Evolutionary conservation across 1,140 invertebrate genomes (phyloP), one percentile per base, ranked within the genome.

Genomic region (Pseudomyrmex concolor): DNA sequence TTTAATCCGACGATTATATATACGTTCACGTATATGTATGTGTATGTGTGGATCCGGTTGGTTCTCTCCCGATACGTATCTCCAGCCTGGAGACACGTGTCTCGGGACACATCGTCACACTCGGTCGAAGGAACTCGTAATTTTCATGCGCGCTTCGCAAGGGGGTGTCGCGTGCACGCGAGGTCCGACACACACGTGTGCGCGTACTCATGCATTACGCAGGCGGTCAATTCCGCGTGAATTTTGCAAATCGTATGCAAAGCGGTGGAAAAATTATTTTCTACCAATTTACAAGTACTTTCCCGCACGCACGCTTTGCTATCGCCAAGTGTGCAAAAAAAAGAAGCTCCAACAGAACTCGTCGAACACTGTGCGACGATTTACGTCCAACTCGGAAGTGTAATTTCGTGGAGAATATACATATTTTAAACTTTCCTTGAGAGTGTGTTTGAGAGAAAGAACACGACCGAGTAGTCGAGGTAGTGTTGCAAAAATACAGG

Each of bases 1-100:
- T 84, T 84, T 62, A 84, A 84, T 80, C 82, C 54, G 13, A 48
- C 54, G 48, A 84, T 84, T 84, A 84, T 34, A 34, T 34, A 34
- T 34, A 34, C 5, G 34, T 34, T 34, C 5, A 34, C 34, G 0
- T 34, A 25, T 4, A 25, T 34, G 5, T 34, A 0, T 34, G 34
- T 34, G 34, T 34, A 5, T 34, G 34, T 63, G 17, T 51, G 25
- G 17, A 66, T 51, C 54, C 72, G 67, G 64, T 62, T 34, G 5
- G 25, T 25, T 25, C 25, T 48, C 63, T 68, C n/a, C 45, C 45
- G 55, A 84, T 78, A 15, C 17, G 57, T 15, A 70, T 84, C 82
- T 84, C 43, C 5, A 45, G 81, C 50, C 81, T 45, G 34, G 45
- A 63, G 72, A 83, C 81, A 83, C 71, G 72, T 64, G 72, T 76